A percentile compares a stretch with the other conserved stretches of the same genome.
phyloP scores from a whole-genome alignment of 2,888 invertebrate species.

The Oegoconia quadripuncta region DNA sequence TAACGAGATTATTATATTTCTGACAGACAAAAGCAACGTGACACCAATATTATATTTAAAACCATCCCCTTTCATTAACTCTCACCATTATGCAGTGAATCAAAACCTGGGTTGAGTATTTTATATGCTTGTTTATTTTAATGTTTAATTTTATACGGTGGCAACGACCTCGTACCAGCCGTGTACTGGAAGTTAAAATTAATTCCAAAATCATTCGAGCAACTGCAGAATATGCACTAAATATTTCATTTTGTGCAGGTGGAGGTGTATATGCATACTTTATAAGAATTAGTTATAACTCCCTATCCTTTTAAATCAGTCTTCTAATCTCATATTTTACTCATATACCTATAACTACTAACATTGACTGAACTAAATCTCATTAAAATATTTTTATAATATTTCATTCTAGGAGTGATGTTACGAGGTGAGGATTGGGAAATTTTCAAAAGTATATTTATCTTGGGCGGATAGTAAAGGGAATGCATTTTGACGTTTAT shows the following conservation, averaged over 20 bases:
- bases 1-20: conserved; percentile 5
- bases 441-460: conserved; percentile 27
- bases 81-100: conserved; percentile 44
- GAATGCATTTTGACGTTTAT: conserved; percentile 45
- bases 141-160: conserved; percentile 73
- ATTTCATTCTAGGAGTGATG: too few species aligned
- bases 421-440: conserved; percentile 21
- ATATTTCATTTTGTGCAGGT: background rate
- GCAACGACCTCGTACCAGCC: conserved; percentile 52
- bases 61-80: conserved; percentile 41
- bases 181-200: conserved; percentile 21
- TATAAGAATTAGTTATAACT: too few species aligned
- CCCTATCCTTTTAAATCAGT: too few species aligned
- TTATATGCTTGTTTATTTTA: conserved; percentile 71
- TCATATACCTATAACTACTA: too few species aligned
- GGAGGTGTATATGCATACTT: too few species aligned
- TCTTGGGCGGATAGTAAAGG: conserved; percentile 28
- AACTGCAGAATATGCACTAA: conserved; percentile 4
- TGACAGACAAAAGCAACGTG: conserved; percentile 12
- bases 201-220: conserved; percentile 8
- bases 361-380: too few species aligned
- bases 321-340: too few species aligned
- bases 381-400: too few species aligned
- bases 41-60: conserved; percentile 31
- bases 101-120: conserved; percentile 54